Conservation (phyloP, 2,113 vertebrate species). For the Crotalus horridus region DNA sequence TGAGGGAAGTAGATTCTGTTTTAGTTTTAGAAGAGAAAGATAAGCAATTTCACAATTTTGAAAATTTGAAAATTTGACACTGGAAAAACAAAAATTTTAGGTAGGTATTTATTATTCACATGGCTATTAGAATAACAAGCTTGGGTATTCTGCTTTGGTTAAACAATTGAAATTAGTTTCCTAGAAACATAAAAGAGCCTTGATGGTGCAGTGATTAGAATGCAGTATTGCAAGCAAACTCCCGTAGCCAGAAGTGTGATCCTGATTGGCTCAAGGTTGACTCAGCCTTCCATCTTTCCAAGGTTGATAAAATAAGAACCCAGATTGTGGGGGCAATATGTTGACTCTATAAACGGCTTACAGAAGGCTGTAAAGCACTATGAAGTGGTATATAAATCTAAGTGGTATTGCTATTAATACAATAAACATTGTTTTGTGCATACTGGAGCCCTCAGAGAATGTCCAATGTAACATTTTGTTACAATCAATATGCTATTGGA, state of each 20-base stretch:
- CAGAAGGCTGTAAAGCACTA: no score
- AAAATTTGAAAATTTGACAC: background rate
- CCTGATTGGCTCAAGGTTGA: no score
- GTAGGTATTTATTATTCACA: background rate
- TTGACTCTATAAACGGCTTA: no score
- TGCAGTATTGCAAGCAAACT: no score
- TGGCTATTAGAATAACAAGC: background rate
- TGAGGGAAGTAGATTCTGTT: background rate
- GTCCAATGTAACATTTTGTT: background rate
- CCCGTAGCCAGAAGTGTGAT: no score
- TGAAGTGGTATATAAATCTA: no score
- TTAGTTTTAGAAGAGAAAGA: background rate
- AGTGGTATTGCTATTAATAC: background rate
- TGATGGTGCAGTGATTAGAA: no score
- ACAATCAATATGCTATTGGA: background rate
- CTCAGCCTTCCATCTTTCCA: no score
- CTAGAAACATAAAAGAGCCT: background rate
- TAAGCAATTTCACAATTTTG: background rate
- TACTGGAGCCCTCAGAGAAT: background rate
- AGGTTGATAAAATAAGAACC: no score
- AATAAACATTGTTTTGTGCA: background rate
- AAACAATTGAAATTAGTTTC: background rate
- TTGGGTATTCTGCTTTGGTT: background rate
- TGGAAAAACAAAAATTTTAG: background rate
- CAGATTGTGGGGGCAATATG: no score